Evolutionary conservation across 2,888 invertebrate species (phyloP).

Genomic region (Pollenia angustigena): DNA sequence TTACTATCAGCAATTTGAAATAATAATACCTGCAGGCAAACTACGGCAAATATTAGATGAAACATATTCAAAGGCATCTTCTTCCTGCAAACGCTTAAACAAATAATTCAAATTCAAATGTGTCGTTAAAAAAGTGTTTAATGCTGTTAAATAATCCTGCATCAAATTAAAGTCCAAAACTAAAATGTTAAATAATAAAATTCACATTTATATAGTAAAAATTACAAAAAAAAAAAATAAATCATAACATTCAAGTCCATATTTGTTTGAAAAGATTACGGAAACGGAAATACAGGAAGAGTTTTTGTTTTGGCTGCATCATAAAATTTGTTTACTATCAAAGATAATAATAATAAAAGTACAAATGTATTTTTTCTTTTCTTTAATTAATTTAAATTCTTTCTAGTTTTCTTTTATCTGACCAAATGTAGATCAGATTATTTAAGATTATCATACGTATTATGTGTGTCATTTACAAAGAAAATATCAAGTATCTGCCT

Average conservation of each 20-base stretch:
- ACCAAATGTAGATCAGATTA: constrained; percentile 53
- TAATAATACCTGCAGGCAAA: constrained; percentile 32
- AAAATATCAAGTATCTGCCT: constrained; percentile 10
- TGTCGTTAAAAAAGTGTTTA: neutral
- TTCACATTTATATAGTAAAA: constrained; percentile 50
- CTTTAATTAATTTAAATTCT: constrained; percentile 47
- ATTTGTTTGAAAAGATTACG: constrained; percentile 52
- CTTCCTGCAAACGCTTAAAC: constrained; percentile 20
- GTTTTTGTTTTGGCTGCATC: constrained; percentile 20
- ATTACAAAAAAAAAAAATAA: neutral
- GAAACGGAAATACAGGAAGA: constrained; percentile 69
- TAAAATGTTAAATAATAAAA: constrained; percentile 24
- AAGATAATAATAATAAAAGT: neutral
- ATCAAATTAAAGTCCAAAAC: constrained; percentile 28
- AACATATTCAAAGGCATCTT: constrained; percentile 38
- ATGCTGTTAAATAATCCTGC: neutral
- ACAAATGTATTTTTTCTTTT: constrained; percentile 31
- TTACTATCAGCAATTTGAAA: constrained; percentile 39
- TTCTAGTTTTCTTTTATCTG: constrained; percentile 24
- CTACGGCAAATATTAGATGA: constrained; percentile 35
- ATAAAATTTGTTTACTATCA: constrained; percentile 20
- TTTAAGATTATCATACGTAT: constrained; percentile 27
- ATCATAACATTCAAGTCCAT: neutral
- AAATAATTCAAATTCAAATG: constrained; percentile 14
- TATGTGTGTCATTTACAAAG: constrained; percentile 33